phyloP scores from a whole-genome alignment of 2,113 vertebrate genomes.

The Trogon melanurus region DNA sequence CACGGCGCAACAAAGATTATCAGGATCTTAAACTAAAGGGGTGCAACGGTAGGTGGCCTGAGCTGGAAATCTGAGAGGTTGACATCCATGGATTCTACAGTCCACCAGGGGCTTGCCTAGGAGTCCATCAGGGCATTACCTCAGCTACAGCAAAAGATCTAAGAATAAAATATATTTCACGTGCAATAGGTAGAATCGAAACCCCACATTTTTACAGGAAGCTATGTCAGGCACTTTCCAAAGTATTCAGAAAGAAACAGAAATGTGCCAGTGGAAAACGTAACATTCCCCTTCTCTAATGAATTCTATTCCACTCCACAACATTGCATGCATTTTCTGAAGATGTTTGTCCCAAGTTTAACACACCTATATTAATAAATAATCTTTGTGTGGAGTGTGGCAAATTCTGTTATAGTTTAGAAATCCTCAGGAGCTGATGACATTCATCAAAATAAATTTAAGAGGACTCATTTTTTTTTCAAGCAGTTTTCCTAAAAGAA shows the following conservation, averaged over 20 bases:
- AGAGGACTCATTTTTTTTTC: background rate
- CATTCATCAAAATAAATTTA: slow-evolving; percentile 14
- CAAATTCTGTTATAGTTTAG: background rate
- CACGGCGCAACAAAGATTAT: background rate
- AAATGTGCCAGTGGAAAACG: background rate
- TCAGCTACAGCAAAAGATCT: background rate
- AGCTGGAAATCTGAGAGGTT: background rate
- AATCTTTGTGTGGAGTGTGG: background rate
- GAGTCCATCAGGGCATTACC: background rate
- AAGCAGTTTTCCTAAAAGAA: background rate
- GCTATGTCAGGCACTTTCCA: background rate
- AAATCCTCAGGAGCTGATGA: background rate
- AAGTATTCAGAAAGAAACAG: background rate
- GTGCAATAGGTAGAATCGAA: background rate
- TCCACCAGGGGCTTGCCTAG: background rate
- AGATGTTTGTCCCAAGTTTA: background rate
- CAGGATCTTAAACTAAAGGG: background rate
- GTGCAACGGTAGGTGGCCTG: background rate
- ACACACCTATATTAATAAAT: slow-evolving; percentile 1
- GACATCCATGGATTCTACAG: background rate
- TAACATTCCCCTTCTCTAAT: background rate
- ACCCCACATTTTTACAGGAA: background rate
- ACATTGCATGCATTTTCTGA: background rate
- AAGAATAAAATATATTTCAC: background rate
- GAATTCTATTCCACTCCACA: background rate